A percentile compares a stretch with the other conserved stretches of the same genome.
Evolutionary conservation across 2,113 vertebrate genomes (phyloP).

Genomic region (Hydropotes inermis): DNA sequence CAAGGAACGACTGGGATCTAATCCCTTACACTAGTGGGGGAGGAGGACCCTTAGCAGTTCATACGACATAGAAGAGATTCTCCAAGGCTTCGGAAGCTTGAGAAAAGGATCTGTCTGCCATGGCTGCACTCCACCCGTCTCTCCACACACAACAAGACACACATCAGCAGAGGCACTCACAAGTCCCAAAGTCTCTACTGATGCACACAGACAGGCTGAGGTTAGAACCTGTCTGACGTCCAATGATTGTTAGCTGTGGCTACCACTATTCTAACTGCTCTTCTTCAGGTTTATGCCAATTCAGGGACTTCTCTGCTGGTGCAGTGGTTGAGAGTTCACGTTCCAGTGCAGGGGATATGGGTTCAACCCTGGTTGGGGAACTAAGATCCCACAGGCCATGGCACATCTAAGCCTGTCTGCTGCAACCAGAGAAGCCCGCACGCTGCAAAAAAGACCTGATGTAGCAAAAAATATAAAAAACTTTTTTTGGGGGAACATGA

Average conservation of each 20-base stretch:
- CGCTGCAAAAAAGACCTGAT: not conserved
- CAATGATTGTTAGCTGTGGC: not conserved
- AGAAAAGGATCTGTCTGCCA: not conserved
- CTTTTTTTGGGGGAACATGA: not conserved
- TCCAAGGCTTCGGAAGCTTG: not conserved
- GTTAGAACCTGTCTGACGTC: accelerated
- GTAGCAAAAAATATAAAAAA: not conserved
- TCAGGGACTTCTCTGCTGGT: not conserved
- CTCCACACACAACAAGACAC: not conserved
- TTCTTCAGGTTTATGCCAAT: not conserved
- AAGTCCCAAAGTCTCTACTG: not conserved
- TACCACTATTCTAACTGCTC: no score
- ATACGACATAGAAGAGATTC: not conserved
- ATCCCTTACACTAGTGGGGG: not conserved
- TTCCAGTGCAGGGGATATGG: not conserved
- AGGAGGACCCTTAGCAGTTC: not conserved
- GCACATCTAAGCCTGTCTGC: not conserved
- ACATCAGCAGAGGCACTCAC: not conserved
- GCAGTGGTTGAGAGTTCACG: not conserved
- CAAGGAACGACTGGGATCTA: not conserved
- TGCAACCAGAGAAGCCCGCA: not conserved
- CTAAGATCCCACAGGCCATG: not conserved
- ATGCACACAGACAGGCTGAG: not conserved
- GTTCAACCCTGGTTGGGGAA: not conserved
- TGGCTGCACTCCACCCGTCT: not conserved